Conservation (phyloP, 2,797 vertebrate genomes). For the Anas georgica region DNA sequence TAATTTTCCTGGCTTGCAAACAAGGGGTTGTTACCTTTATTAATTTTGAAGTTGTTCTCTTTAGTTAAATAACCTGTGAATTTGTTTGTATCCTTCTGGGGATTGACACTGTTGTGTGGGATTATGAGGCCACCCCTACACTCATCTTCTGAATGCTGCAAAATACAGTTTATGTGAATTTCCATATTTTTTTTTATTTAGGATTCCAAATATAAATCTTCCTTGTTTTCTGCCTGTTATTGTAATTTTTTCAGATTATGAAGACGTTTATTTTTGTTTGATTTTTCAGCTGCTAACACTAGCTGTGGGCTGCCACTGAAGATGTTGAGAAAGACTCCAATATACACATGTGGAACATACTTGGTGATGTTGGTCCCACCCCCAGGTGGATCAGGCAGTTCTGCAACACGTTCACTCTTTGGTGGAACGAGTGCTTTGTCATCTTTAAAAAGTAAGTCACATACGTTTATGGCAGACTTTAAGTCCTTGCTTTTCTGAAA, state of each 20-base stretch:
- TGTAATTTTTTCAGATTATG: neutral
- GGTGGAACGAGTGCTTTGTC: constrained; percentile 95
- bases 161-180: neutral
- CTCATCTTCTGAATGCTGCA: neutral
- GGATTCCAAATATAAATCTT: neutral
- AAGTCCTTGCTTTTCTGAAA: neutral
- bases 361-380: constrained; percentile 95
- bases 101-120: neutral
- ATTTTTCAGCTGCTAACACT: constrained; percentile 87
- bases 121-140: neutral
- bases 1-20: neutral
- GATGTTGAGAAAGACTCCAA: constrained; percentile 92
- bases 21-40: neutral
- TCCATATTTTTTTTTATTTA: neutral
- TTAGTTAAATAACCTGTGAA: neutral
- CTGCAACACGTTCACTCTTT: constrained; percentile 96
- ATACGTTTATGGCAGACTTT: accelerated
- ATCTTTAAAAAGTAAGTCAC: constrained; percentile 92
- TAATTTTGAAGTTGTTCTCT: neutral
- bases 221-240: neutral
- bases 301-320: constrained; percentile 97
- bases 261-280: neutral
- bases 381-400: constrained; percentile 94
- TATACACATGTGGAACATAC: constrained; percentile 96
- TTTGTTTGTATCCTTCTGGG: neutral